These are phyloP conservation scores for Drosophila ercepeae DNA, from an alignment of 1,140 invertebrate species.

Conservation along the genomic window DNA sequence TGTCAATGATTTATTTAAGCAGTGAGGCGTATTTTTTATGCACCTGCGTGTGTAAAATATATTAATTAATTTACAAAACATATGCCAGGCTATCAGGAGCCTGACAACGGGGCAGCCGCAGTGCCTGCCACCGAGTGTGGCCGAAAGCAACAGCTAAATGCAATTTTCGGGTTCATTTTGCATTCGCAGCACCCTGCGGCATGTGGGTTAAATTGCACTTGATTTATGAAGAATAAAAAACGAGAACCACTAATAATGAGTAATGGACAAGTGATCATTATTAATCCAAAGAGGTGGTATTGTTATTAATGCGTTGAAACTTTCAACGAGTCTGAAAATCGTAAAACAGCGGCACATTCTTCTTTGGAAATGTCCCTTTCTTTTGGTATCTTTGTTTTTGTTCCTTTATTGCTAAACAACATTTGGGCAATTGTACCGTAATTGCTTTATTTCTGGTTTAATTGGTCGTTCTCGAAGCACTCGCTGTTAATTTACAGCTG, in stretches of 20 bases:
- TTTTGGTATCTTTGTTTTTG: background rate
- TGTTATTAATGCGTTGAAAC: background rate
- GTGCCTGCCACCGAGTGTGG: background rate
- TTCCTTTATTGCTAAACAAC: slow-evolving; percentile 14
- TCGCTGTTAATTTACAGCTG: slow-evolving; percentile 49
- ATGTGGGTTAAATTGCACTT: slow-evolving; percentile 38
- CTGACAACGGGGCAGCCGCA: slow-evolving; percentile 32
- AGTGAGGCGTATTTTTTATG: slow-evolving; percentile 33
- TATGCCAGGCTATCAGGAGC: slow-evolving; percentile 41
- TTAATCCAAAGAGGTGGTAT: background rate
- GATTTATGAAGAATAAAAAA: slow-evolving; percentile 26
- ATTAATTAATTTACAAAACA: slow-evolving; percentile 79
- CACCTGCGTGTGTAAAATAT: slow-evolving; percentile 59
- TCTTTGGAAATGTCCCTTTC: background rate
- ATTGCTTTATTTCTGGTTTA: slow-evolving; percentile 50
- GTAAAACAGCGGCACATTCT: background rate
- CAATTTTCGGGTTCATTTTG: slow-evolving; percentile 29
- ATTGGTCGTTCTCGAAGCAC: slow-evolving; percentile 28
- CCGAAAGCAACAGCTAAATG: slow-evolving; percentile 8
- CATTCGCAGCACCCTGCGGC: slow-evolving; percentile 4
- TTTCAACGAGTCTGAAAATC: too few species aligned
- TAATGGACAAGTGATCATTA: background rate
- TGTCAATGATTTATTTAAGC: slow-evolving; percentile 67
- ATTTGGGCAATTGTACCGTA: slow-evolving; percentile 44
- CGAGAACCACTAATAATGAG: slow-evolving; percentile 7